These are phyloP conservation scores for Lochmaea crataegi DNA, from an alignment of 2,888 invertebrate species.

Conservation along the genomic window DNA sequence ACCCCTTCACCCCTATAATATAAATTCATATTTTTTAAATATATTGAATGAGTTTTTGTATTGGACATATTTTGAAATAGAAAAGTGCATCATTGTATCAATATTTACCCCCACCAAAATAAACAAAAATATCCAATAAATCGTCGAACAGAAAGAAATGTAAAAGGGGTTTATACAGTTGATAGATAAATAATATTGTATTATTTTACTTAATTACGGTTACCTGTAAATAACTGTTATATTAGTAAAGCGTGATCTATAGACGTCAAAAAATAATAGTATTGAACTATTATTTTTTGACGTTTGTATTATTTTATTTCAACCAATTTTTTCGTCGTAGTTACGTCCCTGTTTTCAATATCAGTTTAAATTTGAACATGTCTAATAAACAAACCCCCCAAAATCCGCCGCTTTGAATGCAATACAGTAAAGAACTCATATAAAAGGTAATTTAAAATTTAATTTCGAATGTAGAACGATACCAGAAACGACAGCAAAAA, in stretches of 20 bases:
- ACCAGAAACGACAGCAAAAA: conserved; percentile 22
- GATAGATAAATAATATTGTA: not conserved
- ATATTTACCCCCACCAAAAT: too few relatives aligned
- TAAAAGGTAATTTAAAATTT: conserved; percentile 40
- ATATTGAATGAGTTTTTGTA: too few relatives aligned
- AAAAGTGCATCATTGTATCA: too few relatives aligned
- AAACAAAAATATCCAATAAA: too few relatives aligned
- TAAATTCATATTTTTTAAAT: too few relatives aligned
- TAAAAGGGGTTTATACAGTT: not conserved
- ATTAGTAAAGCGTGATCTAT: too few relatives aligned
- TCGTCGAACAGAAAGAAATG: not conserved
- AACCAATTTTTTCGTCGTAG: not conserved
- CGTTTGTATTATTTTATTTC: not conserved
- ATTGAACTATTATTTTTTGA: too few relatives aligned
- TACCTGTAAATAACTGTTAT: too few relatives aligned
- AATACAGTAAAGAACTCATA: conserved; percentile 29
- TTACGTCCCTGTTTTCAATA: conserved; percentile 6
- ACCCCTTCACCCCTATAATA: too few relatives aligned
- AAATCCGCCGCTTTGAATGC: conserved; percentile 2
- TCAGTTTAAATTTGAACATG: conserved; percentile 12
- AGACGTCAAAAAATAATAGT: too few relatives aligned
- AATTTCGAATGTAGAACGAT: conserved; percentile 29
- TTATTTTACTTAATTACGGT: too few relatives aligned
- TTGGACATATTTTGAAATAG: too few relatives aligned
- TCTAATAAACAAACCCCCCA: conserved; percentile 19